Conservation (phyloP, 2,797 vertebrate genomes). For the Synanceia verrucosa region DNA sequence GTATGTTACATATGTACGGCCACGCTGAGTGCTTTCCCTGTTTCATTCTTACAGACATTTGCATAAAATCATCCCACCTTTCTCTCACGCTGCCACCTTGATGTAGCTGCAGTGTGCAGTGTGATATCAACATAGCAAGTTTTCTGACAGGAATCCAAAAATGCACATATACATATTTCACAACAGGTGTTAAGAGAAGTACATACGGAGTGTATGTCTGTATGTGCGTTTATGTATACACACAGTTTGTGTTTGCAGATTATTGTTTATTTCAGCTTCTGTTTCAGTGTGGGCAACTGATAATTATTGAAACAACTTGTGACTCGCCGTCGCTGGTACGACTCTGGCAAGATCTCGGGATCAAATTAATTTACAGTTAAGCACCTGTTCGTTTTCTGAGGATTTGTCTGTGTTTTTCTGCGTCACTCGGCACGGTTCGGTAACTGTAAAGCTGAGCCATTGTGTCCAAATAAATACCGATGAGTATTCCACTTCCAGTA, state of each 20-base stretch:
- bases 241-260: constrained; percentile 30
- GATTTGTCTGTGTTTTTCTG: constrained; percentile 12
- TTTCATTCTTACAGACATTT: constrained; percentile 51
- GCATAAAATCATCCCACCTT: constrained; percentile 71
- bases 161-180: constrained; percentile 76
- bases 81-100: constrained; percentile 70
- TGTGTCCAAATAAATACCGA: constrained; percentile 9
- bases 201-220: neutral
- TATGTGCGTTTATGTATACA: constrained; percentile 2
- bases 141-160: constrained; percentile 71
- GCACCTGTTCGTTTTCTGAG: constrained; percentile 27
- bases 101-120: constrained; percentile 62
- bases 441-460: neutral
- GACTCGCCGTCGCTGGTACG: constrained; percentile 26
- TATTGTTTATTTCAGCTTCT: constrained; percentile 52
- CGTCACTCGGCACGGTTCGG: neutral
- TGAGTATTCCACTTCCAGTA: neutral
- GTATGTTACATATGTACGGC: constrained; percentile 18
- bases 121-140: constrained; percentile 77
- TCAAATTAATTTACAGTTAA: constrained; percentile 36
- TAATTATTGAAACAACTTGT: constrained; percentile 55
- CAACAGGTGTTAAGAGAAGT: constrained; percentile 71
- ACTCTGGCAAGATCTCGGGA: constrained; percentile 43
- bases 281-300: constrained; percentile 49
- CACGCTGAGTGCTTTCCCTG: constrained; percentile 9